Evolutionary conservation across 2,113 vertebrate species (phyloP).

Genomic region (Tachysurus fulvidraco): DNA sequence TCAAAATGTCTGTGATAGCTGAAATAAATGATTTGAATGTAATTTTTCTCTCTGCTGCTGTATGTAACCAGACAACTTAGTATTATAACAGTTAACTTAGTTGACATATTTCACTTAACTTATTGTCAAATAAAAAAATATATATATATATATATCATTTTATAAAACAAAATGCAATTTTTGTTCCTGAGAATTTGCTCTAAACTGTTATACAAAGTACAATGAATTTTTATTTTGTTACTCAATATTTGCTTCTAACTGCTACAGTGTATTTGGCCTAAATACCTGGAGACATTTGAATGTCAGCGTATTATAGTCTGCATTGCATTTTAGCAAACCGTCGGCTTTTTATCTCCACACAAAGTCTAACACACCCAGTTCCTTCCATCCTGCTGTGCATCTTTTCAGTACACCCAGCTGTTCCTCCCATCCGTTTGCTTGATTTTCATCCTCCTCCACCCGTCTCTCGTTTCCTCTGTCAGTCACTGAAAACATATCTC

Average conservation of each 20-base stretch:
- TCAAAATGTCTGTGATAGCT: background rate
- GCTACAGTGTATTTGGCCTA: no score
- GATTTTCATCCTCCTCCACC: slow-evolving; percentile 29
- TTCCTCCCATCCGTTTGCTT: slow-evolving; percentile 18
- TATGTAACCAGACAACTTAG: background rate
- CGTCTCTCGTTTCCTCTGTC: slow-evolving; percentile 28
- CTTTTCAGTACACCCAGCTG: slow-evolving; percentile 9
- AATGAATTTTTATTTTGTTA: background rate
- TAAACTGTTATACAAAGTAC: background rate
- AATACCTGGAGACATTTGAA: background rate
- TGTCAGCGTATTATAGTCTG: background rate
- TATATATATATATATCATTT: no score
- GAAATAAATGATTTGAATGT: background rate
- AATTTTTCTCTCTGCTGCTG: background rate
- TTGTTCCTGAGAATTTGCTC: background rate
- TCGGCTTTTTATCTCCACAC: slow-evolving; percentile 20
- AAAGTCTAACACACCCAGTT: background rate
- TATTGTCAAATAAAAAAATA: background rate
- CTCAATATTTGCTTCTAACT: background rate
- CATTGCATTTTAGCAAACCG: background rate
- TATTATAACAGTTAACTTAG: no score
- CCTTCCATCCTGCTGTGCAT: slow-evolving; percentile 28
- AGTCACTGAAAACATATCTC: slow-evolving; percentile 20
- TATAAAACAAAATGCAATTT: no score
- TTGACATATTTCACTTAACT: background rate